phyloP scores from a whole-genome alignment of 2,888 invertebrate genomes.

The Scelioninae gen. 1 region DNA sequence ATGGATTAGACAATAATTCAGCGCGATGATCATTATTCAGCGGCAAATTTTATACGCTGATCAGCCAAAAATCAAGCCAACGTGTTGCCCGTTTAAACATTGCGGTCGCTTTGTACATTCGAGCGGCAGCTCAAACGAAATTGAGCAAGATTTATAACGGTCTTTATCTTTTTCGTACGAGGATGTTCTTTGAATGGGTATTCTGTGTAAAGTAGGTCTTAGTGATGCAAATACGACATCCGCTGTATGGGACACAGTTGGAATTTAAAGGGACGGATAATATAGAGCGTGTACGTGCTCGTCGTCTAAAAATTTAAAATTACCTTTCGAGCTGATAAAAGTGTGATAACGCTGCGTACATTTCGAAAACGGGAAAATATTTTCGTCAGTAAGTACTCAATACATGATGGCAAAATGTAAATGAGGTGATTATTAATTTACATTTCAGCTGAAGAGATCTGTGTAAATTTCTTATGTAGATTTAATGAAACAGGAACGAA shows the following conservation, averaged over 20 bases:
- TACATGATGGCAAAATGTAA: neutral
- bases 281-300: constrained; percentile 65
- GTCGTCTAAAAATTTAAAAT: constrained; percentile 67
- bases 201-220: constrained; percentile 70
- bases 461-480: too few relatives aligned
- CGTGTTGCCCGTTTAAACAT: constrained; percentile 7
- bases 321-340: constrained; percentile 67
- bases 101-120: constrained; percentile 16
- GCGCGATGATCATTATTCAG: constrained; percentile 41
- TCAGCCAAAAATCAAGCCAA: constrained; percentile 8
- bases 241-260: constrained; percentile 66
- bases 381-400: constrained; percentile 4
- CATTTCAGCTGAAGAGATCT: neutral
- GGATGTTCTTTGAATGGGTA: constrained; percentile 67
- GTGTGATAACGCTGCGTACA: constrained; percentile 57
- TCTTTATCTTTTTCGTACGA: constrained; percentile 62
- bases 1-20: constrained; percentile 49
- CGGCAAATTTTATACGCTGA: constrained; percentile 38
- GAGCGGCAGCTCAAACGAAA: constrained; percentile 45
- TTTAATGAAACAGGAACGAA: too few relatives aligned
- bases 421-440: neutral
- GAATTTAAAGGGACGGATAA: constrained; percentile 70
- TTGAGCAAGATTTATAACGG: constrained; percentile 63
- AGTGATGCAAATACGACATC: constrained; percentile 71
- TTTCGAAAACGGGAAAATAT: constrained; percentile 42